A percentile compares a stretch with the other conserved stretches of the same genome.
Conservation (phyloP, 2,888 invertebrate genomes). For the Scaptomyza parva region DNA sequence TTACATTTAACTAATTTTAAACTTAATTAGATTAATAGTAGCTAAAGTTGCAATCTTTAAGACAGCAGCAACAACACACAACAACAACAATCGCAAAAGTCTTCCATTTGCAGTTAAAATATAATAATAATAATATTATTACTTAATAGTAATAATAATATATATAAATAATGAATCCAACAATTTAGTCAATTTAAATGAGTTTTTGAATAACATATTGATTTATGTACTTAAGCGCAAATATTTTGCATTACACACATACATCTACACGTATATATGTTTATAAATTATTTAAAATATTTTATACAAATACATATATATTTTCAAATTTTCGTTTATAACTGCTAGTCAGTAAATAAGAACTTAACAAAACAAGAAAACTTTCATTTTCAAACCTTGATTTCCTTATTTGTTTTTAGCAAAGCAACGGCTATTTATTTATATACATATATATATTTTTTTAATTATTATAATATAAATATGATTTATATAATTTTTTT, state of each 20-base stretch:
- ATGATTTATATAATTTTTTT: slow-evolving; percentile 25
- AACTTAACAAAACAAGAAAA: slow-evolving; percentile 44
- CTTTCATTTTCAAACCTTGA: slow-evolving; percentile 31
- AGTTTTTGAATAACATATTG: slow-evolving; percentile 42
- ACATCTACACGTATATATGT: slow-evolving; percentile 15
- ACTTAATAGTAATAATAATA: slow-evolving; percentile 17
- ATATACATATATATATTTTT: slow-evolving; percentile 25
- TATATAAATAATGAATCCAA: slow-evolving; percentile 28
- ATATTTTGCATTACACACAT: slow-evolving; percentile 38
- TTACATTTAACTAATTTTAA: slow-evolving; percentile 19
- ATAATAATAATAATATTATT: slow-evolving; percentile 16
- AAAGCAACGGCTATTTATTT: slow-evolving; percentile 76
- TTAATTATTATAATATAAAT: slow-evolving; percentile 31
- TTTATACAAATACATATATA: slow-evolving; percentile 44
- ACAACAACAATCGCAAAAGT: slow-evolving; percentile 75
- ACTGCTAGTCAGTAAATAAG: slow-evolving; percentile 78
- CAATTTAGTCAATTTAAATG: slow-evolving; percentile 69
- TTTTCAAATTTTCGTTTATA: slow-evolving; percentile 54
- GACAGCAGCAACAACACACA: slow-evolving; percentile 41
- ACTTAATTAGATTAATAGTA: slow-evolving; percentile 34
- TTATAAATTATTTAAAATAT: slow-evolving; percentile 67
- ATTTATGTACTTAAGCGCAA: slow-evolving; percentile 68
- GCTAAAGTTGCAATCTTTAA: slow-evolving; percentile 72
- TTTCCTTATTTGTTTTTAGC: slow-evolving; percentile 68
- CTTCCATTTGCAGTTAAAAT: slow-evolving; percentile 70